Conservation (phyloP, 2,888 invertebrate species). For the Neoitamus cyanurus region DNA sequence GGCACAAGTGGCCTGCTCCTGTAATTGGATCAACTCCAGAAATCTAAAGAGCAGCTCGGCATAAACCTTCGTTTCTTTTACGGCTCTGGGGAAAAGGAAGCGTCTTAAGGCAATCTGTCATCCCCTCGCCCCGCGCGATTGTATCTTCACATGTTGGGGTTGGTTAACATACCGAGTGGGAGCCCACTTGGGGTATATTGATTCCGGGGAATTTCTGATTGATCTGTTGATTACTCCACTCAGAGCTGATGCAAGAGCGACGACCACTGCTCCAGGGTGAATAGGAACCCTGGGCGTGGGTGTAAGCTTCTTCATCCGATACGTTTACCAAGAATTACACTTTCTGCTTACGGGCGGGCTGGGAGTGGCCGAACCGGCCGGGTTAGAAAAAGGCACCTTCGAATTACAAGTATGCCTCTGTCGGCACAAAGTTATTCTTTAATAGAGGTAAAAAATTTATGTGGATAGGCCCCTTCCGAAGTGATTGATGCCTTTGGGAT, state of each 20-base stretch:
- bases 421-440: background rate
- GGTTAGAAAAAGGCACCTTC: background rate
- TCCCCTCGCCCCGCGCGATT: background rate
- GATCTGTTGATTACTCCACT: slow-evolving; percentile 11
- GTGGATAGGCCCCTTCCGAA: background rate
- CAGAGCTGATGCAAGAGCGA: background rate
- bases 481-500: slow-evolving; percentile 22
- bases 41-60: background rate
- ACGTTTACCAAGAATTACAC: background rate
- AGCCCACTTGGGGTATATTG: background rate
- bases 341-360: background rate
- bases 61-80: background rate
- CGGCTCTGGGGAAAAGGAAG: background rate
- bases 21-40: background rate
- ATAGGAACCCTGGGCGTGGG: background rate
- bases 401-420: background rate
- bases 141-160: background rate
- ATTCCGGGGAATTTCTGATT: slow-evolving; percentile 16
- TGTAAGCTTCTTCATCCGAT: background rate
- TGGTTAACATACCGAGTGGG: background rate
- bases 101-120: background rate
- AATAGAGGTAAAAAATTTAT: slow-evolving; percentile 24
- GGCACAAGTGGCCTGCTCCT: background rate
- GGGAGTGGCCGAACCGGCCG: too few relatives aligned
- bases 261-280: background rate